Conservation (phyloP, 2,888 invertebrate species). For the Margaritifera margaritifera region DNA sequence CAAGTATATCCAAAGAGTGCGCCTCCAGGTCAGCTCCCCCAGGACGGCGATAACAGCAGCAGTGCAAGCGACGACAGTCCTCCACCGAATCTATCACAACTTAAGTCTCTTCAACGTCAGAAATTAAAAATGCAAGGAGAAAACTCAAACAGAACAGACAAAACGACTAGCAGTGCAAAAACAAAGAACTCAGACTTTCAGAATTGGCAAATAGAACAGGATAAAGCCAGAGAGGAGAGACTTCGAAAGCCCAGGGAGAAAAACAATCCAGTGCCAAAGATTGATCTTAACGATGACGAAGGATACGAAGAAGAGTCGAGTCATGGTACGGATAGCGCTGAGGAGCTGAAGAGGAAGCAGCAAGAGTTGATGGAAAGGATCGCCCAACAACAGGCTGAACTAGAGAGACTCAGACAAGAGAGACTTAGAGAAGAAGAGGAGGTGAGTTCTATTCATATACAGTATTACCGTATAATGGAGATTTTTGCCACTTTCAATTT, state of each 20-base stretch:
- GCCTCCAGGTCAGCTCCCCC: conserved; percentile 20
- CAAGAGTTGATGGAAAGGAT: conserved; percentile 54
- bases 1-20: conserved; percentile 32
- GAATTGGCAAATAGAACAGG: conserved; percentile 64
- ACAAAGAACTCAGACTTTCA: conserved; percentile 48
- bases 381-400: conserved; percentile 52
- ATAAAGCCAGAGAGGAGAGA: conserved; percentile 45
- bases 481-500: neutral
- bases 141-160: too few relatives aligned
- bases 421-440: conserved; percentile 45
- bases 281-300: conserved; percentile 25
- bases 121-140: neutral
- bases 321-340: conserved; percentile 19
- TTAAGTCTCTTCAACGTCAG: conserved; percentile 35
- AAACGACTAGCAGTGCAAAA: too few relatives aligned
- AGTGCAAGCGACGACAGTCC: conserved; percentile 38
- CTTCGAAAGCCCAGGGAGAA: conserved; percentile 28
- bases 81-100: conserved; percentile 34
- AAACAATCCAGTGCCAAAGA: conserved; percentile 8
- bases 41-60: conserved; percentile 11
- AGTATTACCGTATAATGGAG: neutral
- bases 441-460: conserved; percentile 31
- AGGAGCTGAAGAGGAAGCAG: conserved; percentile 52
- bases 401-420: conserved; percentile 46
- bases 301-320: conserved; percentile 37